A percentile compares a stretch with the other conserved stretches of the same genome.
phyloP scores from a whole-genome alignment of 2,888 invertebrate genomes.

The Ennomos fuscantarius region DNA sequence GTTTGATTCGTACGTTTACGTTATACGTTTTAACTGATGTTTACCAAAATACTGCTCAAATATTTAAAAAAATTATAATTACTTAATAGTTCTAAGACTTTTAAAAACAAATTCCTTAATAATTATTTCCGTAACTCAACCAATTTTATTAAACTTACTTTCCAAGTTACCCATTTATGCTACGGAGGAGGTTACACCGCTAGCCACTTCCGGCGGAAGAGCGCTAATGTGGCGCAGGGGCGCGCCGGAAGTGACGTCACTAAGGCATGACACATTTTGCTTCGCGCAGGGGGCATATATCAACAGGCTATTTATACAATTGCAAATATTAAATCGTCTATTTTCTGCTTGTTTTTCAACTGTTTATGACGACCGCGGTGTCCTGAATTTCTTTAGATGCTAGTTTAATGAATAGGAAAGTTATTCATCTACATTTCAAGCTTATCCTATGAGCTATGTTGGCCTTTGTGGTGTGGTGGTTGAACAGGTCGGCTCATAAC shows the following conservation, averaged over 20 bases:
- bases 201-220: conserved; percentile 35
- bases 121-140: too few species aligned
- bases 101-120: too few species aligned
- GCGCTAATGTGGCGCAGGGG: conserved; percentile 32
- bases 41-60: too few species aligned
- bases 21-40: too few species aligned
- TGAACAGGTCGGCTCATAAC: too few species aligned
- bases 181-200: conserved; percentile 19
- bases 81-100: too few species aligned
- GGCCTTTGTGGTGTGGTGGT: too few species aligned
- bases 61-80: too few species aligned
- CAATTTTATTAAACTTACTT: neutral
- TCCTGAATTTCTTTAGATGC: conserved; percentile 7
- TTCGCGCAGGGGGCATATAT: neutral
- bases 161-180: conserved; percentile 7
- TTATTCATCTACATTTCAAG: too few species aligned
- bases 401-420: neutral
- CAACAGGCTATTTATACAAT: conserved; percentile 10
- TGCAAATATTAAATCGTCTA: neutral
- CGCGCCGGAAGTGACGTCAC: conserved; percentile 32
- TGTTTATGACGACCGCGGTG: conserved; percentile 4
- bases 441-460: too few species aligned
- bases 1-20: too few species aligned
- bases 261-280: conserved; percentile 10
- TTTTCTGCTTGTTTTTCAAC: neutral